Conservation (phyloP, 2,888 invertebrate genomes). For the Luffia ferchaultella region DNA sequence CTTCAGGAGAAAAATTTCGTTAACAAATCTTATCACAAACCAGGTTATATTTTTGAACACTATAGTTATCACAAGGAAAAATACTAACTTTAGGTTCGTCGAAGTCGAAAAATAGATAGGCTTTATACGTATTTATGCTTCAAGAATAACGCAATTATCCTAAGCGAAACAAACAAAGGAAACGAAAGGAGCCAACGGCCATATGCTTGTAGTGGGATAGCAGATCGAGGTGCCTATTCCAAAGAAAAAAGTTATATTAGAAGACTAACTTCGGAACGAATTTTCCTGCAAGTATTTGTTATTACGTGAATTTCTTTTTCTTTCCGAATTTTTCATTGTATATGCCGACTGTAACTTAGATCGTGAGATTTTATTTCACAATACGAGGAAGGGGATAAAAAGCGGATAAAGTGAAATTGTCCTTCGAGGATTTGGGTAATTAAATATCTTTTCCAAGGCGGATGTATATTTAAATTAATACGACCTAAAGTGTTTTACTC, state of each 20-base stretch:
- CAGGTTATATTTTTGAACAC: too few species aligned
- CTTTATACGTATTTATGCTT: not conserved
- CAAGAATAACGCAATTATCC: not conserved
- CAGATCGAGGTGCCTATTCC: not conserved
- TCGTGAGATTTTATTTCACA: not conserved
- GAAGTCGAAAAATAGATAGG: too few species aligned
- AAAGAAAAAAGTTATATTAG: not conserved
- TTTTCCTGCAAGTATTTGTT: not conserved
- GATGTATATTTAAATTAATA: not conserved
- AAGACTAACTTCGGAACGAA: not conserved
- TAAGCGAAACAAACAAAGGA: not conserved
- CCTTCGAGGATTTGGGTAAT: not conserved
- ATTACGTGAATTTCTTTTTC: not conserved
- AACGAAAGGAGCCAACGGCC: not conserved
- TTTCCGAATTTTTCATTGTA: not conserved
- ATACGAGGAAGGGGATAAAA: not conserved
- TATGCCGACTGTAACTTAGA: not conserved
- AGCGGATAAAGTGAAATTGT: not conserved
- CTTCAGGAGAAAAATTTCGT: too few species aligned
- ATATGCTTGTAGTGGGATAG: not conserved
- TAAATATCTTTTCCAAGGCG: not conserved
- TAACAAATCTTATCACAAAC: too few species aligned
- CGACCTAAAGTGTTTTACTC: not conserved
- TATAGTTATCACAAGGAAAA: too few species aligned
- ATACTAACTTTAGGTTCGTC: too few species aligned